Percentiles rank a stretch among this genome's conserved stretches.
Conservation (phyloP, 2,888 invertebrate genomes). For the Aromia moschata region DNA sequence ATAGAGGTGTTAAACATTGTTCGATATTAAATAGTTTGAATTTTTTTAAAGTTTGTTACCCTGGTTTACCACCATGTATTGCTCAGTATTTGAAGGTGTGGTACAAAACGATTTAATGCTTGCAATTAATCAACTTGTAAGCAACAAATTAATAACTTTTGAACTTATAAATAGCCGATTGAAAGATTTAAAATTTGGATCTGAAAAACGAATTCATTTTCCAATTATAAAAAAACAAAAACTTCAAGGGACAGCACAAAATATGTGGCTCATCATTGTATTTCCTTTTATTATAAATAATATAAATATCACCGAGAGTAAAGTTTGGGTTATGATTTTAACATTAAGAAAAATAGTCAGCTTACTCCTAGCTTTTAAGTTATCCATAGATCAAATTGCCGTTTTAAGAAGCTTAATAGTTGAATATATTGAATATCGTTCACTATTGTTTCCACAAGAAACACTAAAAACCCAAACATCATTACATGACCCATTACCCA, state of each 20-base stretch:
- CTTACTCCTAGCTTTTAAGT: slow-evolving; percentile 8
- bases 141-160: slow-evolving; percentile 26
- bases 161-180: slow-evolving; percentile 20
- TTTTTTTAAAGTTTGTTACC: slow-evolving; percentile 42
- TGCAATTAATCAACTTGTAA: slow-evolving; percentile 34
- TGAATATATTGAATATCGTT: slow-evolving; percentile 7
- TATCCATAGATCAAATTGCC: slow-evolving; percentile 23
- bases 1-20: slow-evolving; percentile 34
- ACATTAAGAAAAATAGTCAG: not conserved
- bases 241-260: slow-evolving; percentile 23
- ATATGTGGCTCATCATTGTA: slow-evolving; percentile 20
- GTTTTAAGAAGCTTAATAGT: slow-evolving; percentile 8
- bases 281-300: slow-evolving; percentile 25
- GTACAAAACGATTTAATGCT: slow-evolving; percentile 31
- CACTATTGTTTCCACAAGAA: slow-evolving; percentile 23
- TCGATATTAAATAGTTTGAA: slow-evolving; percentile 40
- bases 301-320: not conserved
- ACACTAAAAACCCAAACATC: slow-evolving; percentile 42
- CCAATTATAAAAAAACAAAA: slow-evolving; percentile 25
- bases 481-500: slow-evolving; percentile 35
- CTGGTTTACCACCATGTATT: slow-evolving; percentile 40
- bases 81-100: slow-evolving; percentile 37
- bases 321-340: not conserved
- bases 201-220: slow-evolving; percentile 22
- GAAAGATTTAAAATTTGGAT: slow-evolving; percentile 15